phyloP scores from a whole-genome alignment of 2,888 invertebrate genomes.

The Mythimna ferrago region DNA sequence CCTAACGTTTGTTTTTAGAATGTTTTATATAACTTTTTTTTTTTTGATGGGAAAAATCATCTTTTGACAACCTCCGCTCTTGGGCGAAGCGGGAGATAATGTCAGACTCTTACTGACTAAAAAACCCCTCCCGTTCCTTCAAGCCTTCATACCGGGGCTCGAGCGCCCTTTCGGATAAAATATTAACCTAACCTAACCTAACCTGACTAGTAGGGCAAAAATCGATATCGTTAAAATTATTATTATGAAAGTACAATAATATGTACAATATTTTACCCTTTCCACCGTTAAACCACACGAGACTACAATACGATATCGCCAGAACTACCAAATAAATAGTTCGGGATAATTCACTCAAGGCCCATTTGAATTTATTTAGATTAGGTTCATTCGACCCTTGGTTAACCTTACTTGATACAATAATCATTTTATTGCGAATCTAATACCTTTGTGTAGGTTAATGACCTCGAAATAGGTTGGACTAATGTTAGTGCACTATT shows the following conservation, averaged over 20 bases:
- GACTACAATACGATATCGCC: conserved; percentile 9
- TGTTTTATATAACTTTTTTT: no score
- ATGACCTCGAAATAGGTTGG: conserved; percentile 37
- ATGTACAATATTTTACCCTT: background rate
- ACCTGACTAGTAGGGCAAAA: no score
- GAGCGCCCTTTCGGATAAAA: no score
- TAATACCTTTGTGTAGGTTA: conserved; percentile 38
- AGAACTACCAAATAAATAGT: conserved; percentile 44
- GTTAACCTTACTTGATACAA: conserved; percentile 48
- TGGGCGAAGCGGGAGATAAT: no score
- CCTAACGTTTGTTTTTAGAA: no score
- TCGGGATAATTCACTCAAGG: conserved; percentile 44
- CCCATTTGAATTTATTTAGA: conserved; percentile 50
- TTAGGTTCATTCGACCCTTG: conserved; percentile 47
- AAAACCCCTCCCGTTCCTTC: no score
- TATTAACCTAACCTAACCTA: no score
- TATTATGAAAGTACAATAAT: background rate
- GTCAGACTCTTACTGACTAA: no score
- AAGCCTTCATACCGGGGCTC: no score
- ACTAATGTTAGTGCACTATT: conserved; percentile 36
- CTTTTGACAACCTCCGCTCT: no score
- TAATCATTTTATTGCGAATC: conserved; percentile 55
- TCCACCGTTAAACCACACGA: background rate
- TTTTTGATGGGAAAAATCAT: no score
- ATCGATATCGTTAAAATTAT: no score